Evolutionary conservation across 2,797 vertebrate genomes (phyloP).

Genomic region (Ptychobarbus kaznakovi): DNA sequence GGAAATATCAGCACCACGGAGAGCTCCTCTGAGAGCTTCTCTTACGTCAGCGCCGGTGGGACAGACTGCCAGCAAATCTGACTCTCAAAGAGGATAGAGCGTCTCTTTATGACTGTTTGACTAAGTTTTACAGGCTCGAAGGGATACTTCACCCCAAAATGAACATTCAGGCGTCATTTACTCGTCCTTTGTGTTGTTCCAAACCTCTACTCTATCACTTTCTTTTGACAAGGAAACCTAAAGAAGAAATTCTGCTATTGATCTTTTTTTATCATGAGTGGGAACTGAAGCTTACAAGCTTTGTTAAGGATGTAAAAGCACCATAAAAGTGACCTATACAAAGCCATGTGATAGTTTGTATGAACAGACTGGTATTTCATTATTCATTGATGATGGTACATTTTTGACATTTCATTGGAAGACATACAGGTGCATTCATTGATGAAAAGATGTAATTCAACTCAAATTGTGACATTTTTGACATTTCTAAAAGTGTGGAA

Average conservation of each 20-base stretch:
- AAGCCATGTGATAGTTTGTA: not conserved
- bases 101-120: not conserved
- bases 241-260: not conserved
- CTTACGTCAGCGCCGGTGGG: constrained; percentile 25
- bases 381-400: not conserved
- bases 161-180: not conserved
- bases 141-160: not conserved
- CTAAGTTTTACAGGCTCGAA: constrained; percentile 1
- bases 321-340: not conserved
- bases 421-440: too few relatives aligned
- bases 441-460: too few relatives aligned
- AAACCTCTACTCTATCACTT: not conserved
- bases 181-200: not conserved
- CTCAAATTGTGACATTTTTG: too few relatives aligned
- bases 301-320: not conserved
- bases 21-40: constrained; percentile 33
- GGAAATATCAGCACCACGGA: constrained; percentile 49
- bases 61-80: constrained; percentile 27
- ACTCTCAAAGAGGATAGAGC: constrained; percentile 10
- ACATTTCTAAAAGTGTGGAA: too few relatives aligned
- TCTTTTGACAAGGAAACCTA: not conserved
- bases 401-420: not conserved
- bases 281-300: not conserved
- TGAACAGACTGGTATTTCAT: not conserved
- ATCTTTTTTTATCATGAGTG: not conserved